These are phyloP conservation scores for Drosophila dunni DNA, from an alignment of 1,140 invertebrate species.

Conservation along the genomic window DNA sequence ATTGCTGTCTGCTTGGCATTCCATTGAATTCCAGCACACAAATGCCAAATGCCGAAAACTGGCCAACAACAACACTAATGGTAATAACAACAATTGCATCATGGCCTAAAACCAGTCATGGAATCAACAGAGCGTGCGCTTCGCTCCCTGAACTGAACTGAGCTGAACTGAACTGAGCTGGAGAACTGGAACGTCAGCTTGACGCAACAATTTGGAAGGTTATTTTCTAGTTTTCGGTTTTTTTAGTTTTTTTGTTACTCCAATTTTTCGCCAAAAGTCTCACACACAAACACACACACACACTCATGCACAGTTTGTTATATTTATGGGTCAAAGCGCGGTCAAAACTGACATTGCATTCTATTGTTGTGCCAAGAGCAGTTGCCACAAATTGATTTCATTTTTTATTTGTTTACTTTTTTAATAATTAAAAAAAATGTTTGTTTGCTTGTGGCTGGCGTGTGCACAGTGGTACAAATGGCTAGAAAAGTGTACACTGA, in stretches of 20 bases:
- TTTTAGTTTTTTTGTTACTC: constrained; percentile 10
- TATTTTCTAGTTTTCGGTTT: constrained; percentile 22
- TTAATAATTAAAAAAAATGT: background rate
- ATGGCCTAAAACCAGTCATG: constrained; percentile 62
- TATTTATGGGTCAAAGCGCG: constrained; percentile 60
- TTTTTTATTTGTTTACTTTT: constrained; percentile 4
- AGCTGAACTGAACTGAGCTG: constrained; percentile 23
- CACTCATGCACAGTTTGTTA: constrained; percentile 9
- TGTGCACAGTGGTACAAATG: constrained; percentile 6
- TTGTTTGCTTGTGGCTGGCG: background rate
- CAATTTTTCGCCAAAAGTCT: constrained; percentile 2
- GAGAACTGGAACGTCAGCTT: constrained; percentile 73
- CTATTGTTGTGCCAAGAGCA: constrained; percentile 12
- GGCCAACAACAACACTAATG: constrained; percentile 35
- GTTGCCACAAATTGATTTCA: constrained; percentile 23
- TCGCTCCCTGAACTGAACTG: constrained; percentile 40
- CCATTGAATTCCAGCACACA: constrained; percentile 64
- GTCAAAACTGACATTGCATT: constrained; percentile 27
- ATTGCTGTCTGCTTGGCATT: constrained; percentile 54
- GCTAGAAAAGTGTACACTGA: background rate
- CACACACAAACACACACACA: background rate
- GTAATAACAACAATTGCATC: constrained; percentile 63
- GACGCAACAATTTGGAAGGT: constrained; percentile 68
- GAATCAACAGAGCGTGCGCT: constrained; percentile 43
- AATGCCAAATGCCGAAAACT: constrained; percentile 68